Conservation (phyloP, 2,113 vertebrate genomes). For the Ptyas mucosa region DNA sequence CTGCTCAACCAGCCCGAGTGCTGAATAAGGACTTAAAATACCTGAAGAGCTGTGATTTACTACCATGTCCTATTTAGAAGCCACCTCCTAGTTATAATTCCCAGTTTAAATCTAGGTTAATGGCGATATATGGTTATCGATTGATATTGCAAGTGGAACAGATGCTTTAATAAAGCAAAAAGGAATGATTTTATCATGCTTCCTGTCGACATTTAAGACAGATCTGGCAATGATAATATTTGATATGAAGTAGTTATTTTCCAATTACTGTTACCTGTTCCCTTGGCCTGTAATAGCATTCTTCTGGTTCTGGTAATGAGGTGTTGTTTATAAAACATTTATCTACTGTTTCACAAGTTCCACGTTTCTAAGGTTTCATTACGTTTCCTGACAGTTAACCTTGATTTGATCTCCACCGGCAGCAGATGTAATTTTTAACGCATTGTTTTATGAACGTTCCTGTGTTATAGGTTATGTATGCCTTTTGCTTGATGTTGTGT, state of each 20-base stretch:
- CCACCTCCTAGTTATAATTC: neutral
- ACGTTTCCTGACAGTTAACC: neutral
- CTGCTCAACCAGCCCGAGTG: neutral
- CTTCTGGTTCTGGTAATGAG: neutral
- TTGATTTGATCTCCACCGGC: neutral
- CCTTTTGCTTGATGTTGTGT: neutral
- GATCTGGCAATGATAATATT: neutral
- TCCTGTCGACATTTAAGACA: neutral
- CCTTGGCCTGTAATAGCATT: neutral
- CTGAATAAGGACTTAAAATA: neutral
- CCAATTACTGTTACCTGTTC: neutral
- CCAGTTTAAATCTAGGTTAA: neutral
- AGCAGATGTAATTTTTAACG: neutral
- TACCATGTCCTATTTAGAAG: neutral
- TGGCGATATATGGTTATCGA: neutral
- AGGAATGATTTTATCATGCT: neutral
- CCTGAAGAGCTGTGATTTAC: neutral
- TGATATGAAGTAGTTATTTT: neutral
- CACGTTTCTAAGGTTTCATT: neutral
- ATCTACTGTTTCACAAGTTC: neutral
- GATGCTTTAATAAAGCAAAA: neutral
- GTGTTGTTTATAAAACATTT: neutral
- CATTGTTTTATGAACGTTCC: neutral
- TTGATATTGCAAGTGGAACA: neutral
- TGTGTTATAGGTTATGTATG: neutral